Evolutionary conservation across 37 sponge, comb jelly and placozoan species (phyloP), one percentile per base, ranked within the genome.

Genomic region (Tethya wilhelma): DNA sequence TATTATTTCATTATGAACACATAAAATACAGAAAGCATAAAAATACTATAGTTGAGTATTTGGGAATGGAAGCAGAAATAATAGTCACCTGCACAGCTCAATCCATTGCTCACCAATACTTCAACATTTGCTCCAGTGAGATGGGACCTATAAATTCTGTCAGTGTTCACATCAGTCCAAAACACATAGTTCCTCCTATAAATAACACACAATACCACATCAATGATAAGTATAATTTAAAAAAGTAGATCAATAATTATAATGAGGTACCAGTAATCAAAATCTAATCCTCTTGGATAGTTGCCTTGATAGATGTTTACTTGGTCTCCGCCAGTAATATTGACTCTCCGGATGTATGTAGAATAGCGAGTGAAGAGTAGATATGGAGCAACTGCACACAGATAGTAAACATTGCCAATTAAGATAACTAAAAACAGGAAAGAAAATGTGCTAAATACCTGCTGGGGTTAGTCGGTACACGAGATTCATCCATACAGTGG

Each of bases 401-500:
- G 6, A 36, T 67, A 67, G 19, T 36, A 25, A 4, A 36, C 32
- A 30, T 19, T 37, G 8, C 7, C 7, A 60, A 26, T 25, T 26
- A 14, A 37, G 6, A 30, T 36, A 67, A 9, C 11, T 67, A 67
- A 67, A 38, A 9, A 7, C 11, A n/a, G 7, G 40, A 67, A 7
- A 67, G 9, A 37, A 36, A 67, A 67, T 36, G 37, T 7, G 9
- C 7, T 11, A 62, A 5, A 7, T 67, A 71, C 71, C 49, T 44
- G 20, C 20, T 7, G 71, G 71, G 25, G 71, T 71, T 6, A 71
- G 71, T 71, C 28, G 40, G 44, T 77, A 77, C 4, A 77, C 66
- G 14, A 77, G 64, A 40, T 77, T 77, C 2, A 46, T 77, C 78
- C 78, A 77, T 22, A 38, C 64, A 30, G 45, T 62, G 2, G 22